Evolutionary conservation across 2,888 invertebrate genomes (phyloP), one percentile per base, ranked within the genome.

Genomic region (Epinotia brunnichana): DNA sequence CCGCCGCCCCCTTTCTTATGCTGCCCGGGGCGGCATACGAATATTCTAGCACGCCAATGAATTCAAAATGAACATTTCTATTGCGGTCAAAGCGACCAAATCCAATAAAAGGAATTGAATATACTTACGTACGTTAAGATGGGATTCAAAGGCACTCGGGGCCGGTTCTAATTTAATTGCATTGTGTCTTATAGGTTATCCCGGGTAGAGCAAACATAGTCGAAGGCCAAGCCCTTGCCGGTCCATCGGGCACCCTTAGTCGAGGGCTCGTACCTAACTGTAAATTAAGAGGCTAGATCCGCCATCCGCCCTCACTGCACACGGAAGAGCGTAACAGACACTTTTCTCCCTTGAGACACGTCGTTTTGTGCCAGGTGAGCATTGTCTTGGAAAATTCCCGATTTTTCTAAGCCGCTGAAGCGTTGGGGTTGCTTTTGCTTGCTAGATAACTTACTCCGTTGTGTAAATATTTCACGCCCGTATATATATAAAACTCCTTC

Each of bases 231-330:
- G 59, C 44, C 61, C 44, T 59, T 63, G 57, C 61, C 74, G 79
- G 74, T 76, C 70, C 78, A 78, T 74, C 74, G 75, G 69, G 70
- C 76, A 76, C 76, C 73, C 76, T 74, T 60, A 69, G 68, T 54
- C 66, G 60, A 73, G 73, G 41, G 29, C 57, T 48, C 62, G 62
- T 48, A 57, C 57, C 57, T 70, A 56, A 63, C 70, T 57, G 59
- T 59, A 70, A 76, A 76, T 75, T 74, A 77, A 77, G 74, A 76
- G 69, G 63, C 66, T 66, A 21, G 54, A 41, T 56, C n/a, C 51
- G 7, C 11, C 54, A 41, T 56, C n/a, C 51, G 7, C 11, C 54
- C 54, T 24, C 15, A 21, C n/a, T 56, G 19, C 10, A 24, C 41
- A 1, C 15, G n/a, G n/a, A 66, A 66, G 5, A 21, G 41, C 66